These are phyloP conservation scores for Electrona antarctica DNA, from an alignment of 2,113 vertebrate species.

Conservation along the genomic window DNA sequence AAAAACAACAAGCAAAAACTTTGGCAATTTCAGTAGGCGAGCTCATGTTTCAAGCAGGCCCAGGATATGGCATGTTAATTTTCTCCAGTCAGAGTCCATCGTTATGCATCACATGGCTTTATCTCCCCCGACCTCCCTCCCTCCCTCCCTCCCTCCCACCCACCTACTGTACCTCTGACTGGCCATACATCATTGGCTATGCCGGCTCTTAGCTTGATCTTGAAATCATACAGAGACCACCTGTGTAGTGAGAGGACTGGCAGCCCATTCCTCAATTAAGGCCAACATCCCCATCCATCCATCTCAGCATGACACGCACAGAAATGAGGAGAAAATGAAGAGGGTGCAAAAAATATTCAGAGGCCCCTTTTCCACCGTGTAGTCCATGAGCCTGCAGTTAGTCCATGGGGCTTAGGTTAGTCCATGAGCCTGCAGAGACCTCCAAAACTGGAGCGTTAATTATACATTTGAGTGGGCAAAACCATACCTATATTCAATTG, in stretches of 20 bases:
- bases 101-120: conserved; percentile 38
- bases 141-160: conserved; percentile 14
- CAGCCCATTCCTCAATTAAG: conserved; percentile 60
- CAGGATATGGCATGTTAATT: conserved; percentile 3
- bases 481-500: too few relatives aligned
- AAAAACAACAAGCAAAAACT: background rate
- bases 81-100: background rate
- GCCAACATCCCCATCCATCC: conserved; percentile 32
- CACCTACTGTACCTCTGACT: conserved; percentile 14
- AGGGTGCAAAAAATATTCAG: background rate
- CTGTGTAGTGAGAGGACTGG: conserved; percentile 53
- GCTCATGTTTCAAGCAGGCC: conserved; percentile 16
- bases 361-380: too few relatives aligned
- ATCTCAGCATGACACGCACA: conserved; percentile 46
- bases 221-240: conserved; percentile 66
- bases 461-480: too few relatives aligned
- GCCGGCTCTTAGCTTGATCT: conserved; percentile 47
- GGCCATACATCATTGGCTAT: conserved; percentile 61
- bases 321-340: background rate
- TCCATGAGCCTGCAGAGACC: too few relatives aligned
- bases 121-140: conserved; percentile 16
- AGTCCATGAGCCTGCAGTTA: too few relatives aligned
- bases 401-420: too few relatives aligned
- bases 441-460: too few relatives aligned
- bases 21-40: background rate